These are phyloP conservation scores for Tenualosa ilisha DNA, from an alignment of 2,797 vertebrate species.

Conservation along the genomic window DNA sequence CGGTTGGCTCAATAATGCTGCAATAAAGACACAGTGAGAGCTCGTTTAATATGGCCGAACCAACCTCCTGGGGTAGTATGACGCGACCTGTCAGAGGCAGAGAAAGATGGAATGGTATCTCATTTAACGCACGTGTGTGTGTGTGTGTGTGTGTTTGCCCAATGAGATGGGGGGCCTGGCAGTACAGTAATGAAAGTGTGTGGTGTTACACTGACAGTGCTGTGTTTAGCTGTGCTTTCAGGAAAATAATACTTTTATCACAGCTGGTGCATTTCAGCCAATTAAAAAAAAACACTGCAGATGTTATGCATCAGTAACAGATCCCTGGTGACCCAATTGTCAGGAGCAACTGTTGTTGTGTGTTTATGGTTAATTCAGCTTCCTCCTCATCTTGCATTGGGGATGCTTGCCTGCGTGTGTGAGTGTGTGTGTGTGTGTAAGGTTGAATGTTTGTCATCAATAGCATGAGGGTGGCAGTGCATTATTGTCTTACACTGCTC, in stretches of 20 bases:
- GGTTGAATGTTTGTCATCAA: not conserved
- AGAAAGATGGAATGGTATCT: not conserved
- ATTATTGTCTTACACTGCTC: not conserved
- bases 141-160: too few species aligned
- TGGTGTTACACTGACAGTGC: too few species aligned
- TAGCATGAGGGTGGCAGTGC: too few species aligned
- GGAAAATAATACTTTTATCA: not conserved
- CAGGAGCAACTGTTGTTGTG: too few species aligned
- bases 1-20: not conserved
- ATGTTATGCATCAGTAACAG: too few species aligned
- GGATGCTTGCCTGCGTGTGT: not conserved
- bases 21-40: not conserved
- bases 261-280: not conserved
- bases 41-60: not conserved
- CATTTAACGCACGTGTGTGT: too few species aligned
- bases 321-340: too few species aligned
- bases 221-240: not conserved
- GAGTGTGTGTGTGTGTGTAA: not conserved
- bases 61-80: not conserved
- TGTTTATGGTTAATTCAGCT: too few species aligned
- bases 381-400: not conserved
- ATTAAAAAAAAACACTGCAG: not conserved
- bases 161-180: too few species aligned
- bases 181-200: too few species aligned
- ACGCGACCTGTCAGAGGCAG: not conserved